Evolutionary conservation across 2,888 invertebrate genomes (phyloP).

Genomic region (Steinernema scapterisci): DNA sequence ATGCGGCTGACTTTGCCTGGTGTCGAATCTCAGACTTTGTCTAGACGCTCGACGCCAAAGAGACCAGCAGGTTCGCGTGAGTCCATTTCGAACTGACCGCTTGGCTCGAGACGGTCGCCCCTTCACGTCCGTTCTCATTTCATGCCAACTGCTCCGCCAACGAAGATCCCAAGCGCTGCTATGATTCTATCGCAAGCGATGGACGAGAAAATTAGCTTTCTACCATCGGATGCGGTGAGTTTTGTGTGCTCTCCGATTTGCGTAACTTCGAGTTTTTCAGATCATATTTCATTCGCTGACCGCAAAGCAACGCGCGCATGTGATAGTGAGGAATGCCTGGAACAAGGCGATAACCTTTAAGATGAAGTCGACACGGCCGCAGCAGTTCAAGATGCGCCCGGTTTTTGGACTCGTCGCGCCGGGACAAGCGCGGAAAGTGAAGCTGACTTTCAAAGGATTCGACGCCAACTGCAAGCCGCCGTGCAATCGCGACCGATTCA

Average conservation of each 20-base stretch:
- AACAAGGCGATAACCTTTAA: constrained; percentile 43
- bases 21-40: too few relatives aligned
- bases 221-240: constrained; percentile 9
- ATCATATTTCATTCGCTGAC: constrained; percentile 35
- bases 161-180: not conserved
- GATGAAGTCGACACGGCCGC: constrained; percentile 47
- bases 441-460: constrained; percentile 11
- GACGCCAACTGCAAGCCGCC: constrained; percentile 16
- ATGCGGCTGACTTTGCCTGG: too few relatives aligned
- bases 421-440: not conserved
- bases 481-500: constrained; percentile 33
- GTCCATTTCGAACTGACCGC: too few relatives aligned
- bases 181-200: too few relatives aligned
- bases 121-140: not conserved
- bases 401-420: constrained; percentile 40
- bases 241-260: not conserved
- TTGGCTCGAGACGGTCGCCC: too few relatives aligned
- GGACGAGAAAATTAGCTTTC: constrained; percentile 6
- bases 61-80: too few relatives aligned
- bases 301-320: constrained; percentile 34
- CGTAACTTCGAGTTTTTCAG: constrained; percentile 19
- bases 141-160: not conserved
- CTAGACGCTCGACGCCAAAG: too few relatives aligned
- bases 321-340: constrained; percentile 40
- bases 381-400: constrained; percentile 47